Base-by-base conservation (phyloP, 2,888 invertebrate genomes). In the Orchesella flavescens region DNA sequence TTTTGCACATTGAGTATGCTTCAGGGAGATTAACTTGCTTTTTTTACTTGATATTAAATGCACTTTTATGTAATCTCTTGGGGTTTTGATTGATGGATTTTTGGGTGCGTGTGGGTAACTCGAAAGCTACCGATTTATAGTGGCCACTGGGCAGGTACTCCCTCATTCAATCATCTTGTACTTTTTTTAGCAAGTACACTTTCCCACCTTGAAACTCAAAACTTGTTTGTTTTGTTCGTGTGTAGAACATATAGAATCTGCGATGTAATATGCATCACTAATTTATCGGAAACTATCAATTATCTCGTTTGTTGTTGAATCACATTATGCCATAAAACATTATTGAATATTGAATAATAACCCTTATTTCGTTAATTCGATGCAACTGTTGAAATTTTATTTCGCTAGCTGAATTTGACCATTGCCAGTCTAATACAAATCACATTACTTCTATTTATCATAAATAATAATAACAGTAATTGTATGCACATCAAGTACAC, bases 281-380 rank as follows among this genome's bases (percentile, higher is more conserved):
- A 46, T 73, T 73, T 73, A 57, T 63, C 44, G 43, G 15, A n/a
- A 78, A 78, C 63, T 23, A 78, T 21, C 63, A 78, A 78, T 78
- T 69, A 78, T 78, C 78, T 78, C 53, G 77, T 77, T 77, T 77
- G 77, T 69, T 68, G 69, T 68, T 77, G 68, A 77, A 77, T 68
- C 77, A 69, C 7, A 34, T 34, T 34, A 34, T 77, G 68, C 21
- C 59, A 77, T 68, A 23, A 75, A 75, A 57, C 24, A 65, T 65
- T 65, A 65, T 44, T 69, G 46, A 49, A n/a, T 77, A 77, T 77
- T 77, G 77, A 59, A 68, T 77, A 77, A 77, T 77, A 77, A 69
- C 46, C 15, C 69, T 69, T 68, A 77, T 77, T 77, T 77, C 17
- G 57, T 23, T 77, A 77, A 69, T 77, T 77, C 46, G 34, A 77